Conservation (phyloP, 2,888 invertebrate genomes). For the Xanthostigma xanthostigma region DNA sequence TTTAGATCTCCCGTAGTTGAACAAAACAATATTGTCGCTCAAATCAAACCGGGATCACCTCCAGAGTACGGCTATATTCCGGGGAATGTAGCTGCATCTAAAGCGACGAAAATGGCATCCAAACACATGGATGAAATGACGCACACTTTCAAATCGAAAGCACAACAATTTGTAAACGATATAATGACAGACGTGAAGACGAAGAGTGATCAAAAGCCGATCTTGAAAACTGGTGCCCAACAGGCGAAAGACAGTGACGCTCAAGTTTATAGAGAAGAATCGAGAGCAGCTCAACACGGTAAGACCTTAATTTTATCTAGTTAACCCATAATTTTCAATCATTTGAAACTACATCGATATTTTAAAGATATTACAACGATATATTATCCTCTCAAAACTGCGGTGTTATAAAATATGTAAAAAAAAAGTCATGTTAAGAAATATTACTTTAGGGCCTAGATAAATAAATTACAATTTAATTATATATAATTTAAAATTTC, state of each 20-base stretch:
- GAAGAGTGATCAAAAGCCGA: constrained; percentile 27
- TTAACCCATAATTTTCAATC: not conserved
- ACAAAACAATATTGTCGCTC: constrained; percentile 22
- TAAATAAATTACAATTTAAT: not conserved
- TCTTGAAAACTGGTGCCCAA: constrained; percentile 30
- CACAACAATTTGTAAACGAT: constrained; percentile 50
- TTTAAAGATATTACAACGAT: not conserved
- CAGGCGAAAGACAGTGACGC: constrained; percentile 35
- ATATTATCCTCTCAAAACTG: not conserved
- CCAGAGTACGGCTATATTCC: constrained; percentile 41
- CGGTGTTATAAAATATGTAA: not conserved
- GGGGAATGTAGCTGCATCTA: constrained; percentile 23
- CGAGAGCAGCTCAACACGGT: constrained; percentile 57
- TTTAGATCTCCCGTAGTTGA: constrained; percentile 25
- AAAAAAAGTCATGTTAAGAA: not conserved
- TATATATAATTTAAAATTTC: constrained; percentile 1
- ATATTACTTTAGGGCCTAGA: not conserved
- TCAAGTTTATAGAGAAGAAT: constrained; percentile 55
- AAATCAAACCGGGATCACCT: constrained; percentile 38
- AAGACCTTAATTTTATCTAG: constrained; percentile 21
- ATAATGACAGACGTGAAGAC: constrained; percentile 43
- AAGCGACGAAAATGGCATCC: constrained; percentile 36
- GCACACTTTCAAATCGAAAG: constrained; percentile 48
- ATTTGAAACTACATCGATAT: not conserved
- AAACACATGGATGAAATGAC: constrained; percentile 52